phyloP scores from a whole-genome alignment of 2,797 vertebrate species.

The Decapterus maruadsi region DNA sequence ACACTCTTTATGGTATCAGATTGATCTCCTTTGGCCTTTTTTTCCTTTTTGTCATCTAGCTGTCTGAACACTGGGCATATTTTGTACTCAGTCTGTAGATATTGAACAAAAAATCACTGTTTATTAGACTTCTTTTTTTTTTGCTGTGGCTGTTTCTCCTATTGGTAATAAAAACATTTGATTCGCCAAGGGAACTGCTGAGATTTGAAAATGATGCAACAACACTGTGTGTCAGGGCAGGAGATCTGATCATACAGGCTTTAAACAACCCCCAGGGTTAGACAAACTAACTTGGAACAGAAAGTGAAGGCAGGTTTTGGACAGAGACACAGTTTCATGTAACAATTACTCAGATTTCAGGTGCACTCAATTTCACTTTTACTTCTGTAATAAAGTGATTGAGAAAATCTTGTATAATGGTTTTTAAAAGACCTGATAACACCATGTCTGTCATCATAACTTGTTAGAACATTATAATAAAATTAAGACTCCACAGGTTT shows the following conservation, averaged over 20 bases:
- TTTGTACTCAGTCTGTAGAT: neutral
- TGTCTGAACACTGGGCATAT: neutral
- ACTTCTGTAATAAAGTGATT: neutral
- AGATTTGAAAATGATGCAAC: neutral
- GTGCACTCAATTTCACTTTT: neutral
- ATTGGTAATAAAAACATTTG: neutral
- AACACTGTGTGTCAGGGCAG: too few relatives aligned
- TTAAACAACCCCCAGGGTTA: neutral
- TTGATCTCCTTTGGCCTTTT: neutral
- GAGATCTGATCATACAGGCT: conserved; percentile 1
- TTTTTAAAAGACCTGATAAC: neutral
- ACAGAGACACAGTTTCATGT: neutral
- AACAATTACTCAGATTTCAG: neutral
- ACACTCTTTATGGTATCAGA: conserved; percentile 2
- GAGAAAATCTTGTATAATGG: too few relatives aligned
- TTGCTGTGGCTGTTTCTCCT: neutral
- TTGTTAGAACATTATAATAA: neutral
- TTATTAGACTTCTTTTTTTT: conserved; percentile 9
- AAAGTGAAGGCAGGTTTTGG: neutral
- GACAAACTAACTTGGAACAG: neutral
- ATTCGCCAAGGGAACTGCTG: neutral
- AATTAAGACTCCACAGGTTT: too few relatives aligned
- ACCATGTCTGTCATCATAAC: neutral
- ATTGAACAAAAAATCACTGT: neutral
- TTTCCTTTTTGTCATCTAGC: neutral